Percentiles rank a stretch among this genome's conserved stretches.
Conservation (phyloP, 1,140 invertebrate genomes). For the Pectinophora gossypiella region DNA sequence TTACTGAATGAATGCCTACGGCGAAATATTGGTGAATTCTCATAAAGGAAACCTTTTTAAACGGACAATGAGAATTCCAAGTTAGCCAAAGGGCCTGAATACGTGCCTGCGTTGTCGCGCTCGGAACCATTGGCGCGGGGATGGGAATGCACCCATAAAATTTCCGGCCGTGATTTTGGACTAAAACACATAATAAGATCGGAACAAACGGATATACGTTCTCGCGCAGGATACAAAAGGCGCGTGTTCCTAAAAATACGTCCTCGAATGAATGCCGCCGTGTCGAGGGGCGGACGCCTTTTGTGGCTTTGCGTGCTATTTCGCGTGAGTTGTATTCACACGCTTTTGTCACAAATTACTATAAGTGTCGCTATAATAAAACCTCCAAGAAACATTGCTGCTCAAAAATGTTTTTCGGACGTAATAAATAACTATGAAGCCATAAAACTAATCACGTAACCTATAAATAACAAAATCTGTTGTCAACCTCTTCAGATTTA, state of each 20-base stretch:
- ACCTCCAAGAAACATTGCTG: neutral
- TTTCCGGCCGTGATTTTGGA: constrained; percentile 46
- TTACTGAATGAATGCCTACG: no score
- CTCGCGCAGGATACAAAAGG: constrained; percentile 31
- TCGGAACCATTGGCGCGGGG: constrained; percentile 31
- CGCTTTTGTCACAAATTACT: neutral
- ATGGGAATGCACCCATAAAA: constrained; percentile 50
- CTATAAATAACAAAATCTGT: no score
- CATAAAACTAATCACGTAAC: no score
- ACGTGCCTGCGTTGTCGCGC: constrained; percentile 8
- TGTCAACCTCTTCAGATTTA: no score
- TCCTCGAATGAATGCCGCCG: constrained; percentile 19
- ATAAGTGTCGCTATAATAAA: neutral
- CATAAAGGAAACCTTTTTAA: no score
- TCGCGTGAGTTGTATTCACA: neutral
- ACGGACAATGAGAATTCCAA: neutral
- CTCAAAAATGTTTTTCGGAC: no score
- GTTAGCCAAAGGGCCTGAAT: no score
- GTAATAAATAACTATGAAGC: no score
- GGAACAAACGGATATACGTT: constrained; percentile 6
- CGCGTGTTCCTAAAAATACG: constrained; percentile 8
- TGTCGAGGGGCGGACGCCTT: constrained; percentile 4
- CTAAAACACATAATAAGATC: constrained; percentile 27
- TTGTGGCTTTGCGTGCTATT: neutral
- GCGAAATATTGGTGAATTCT: no score